Base-by-base conservation (phyloP, 2,888 invertebrate genomes). In the Leucoptera coffeella region DNA sequence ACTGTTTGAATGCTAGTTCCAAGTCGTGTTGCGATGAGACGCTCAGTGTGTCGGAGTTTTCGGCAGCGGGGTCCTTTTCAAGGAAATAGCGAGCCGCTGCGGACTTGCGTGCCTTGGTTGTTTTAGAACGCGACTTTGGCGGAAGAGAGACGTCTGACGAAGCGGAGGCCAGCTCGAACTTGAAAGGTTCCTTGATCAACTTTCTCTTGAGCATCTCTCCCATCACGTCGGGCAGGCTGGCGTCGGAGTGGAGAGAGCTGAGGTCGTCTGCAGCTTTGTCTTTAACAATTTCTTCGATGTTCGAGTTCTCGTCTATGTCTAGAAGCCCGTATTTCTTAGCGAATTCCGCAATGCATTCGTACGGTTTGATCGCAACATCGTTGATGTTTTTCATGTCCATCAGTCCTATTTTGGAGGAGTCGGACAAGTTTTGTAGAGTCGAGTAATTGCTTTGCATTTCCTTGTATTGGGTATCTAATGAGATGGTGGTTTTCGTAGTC, bases 1-100 rank as follows among this genome's bases (percentile, higher is more conserved):
- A 61, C 34, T 73, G 74, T 33, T 74, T 74, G 27, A 85, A 61
- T 35, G 80, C 80, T 14, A 71, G 61, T 46, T 82, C 82, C 36
- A 82, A 69, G 38, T 76, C 75, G 28, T 64, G 64, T 38, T 65
- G 65, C 23, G 69, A 67, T 5, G 67, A 65, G 31, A 61, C 41
- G 34, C 67, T 67, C 28, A 65, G 37, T 1, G 61, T 50, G 36
- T 62, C 67, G 1, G 67, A 67, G 4, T 62, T 55, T 39, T 67
- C 67, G n/a, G 38, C 44, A 9, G 51, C 33, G 35, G 54, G 57
- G 38, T 59, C 58, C 38, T 57, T 60, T 29, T 53, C 54, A 27
- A 45, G 38, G 22, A 47, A 40, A 25, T 40, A 27, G 8, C 44
- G 35, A 30, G 32, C 45, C n/a, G n/a, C n/a, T n/a, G n/a, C n/a